These are phyloP conservation scores for Tuberolachnus salignus DNA, from an alignment of 2,888 invertebrate species.

Conservation along the genomic window DNA sequence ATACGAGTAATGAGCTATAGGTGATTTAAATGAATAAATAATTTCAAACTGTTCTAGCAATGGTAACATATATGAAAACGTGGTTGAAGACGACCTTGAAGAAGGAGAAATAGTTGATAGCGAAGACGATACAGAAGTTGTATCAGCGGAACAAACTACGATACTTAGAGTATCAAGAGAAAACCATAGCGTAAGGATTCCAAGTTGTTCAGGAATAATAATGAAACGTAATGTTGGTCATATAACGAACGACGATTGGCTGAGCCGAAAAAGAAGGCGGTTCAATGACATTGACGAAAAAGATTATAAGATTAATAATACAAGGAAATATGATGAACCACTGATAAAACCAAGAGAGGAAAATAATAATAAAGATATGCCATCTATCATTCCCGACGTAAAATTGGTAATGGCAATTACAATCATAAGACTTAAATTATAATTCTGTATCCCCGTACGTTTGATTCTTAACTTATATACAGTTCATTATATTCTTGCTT, in stretches of 20 bases:
- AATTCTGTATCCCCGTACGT: too few species aligned
- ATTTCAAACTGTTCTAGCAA: slow-evolving; percentile 58
- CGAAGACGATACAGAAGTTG: slow-evolving; percentile 64
- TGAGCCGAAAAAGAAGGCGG: slow-evolving; percentile 44
- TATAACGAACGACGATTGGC: slow-evolving; percentile 44
- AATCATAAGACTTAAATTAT: neutral
- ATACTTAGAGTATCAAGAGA: slow-evolving; percentile 31
- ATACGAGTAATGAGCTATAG: neutral
- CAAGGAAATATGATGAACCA: slow-evolving; percentile 33
- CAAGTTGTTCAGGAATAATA: slow-evolving; percentile 23
- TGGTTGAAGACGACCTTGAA: slow-evolving; percentile 73
- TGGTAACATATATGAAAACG: slow-evolving; percentile 52
- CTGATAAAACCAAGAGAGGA: slow-evolving; percentile 1
- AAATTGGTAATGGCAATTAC: slow-evolving; percentile 29
- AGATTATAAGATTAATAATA: slow-evolving; percentile 43
- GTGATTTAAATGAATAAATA: too few species aligned
- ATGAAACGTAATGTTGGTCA: slow-evolving; percentile 45
- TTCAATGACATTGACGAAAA: slow-evolving; percentile 48
- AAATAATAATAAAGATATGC: slow-evolving; percentile 39
- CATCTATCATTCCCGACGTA: slow-evolving; percentile 60
- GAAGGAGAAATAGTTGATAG: slow-evolving; percentile 85
- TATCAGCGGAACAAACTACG: slow-evolving; percentile 23
- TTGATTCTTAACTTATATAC: too few species aligned
- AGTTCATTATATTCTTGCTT: too few species aligned
- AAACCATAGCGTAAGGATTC: slow-evolving; percentile 16